Evolutionary conservation across 1,140 invertebrate genomes (phyloP), one percentile per base, ranked within the genome.

Genomic region (Drosophila virilis): DNA sequence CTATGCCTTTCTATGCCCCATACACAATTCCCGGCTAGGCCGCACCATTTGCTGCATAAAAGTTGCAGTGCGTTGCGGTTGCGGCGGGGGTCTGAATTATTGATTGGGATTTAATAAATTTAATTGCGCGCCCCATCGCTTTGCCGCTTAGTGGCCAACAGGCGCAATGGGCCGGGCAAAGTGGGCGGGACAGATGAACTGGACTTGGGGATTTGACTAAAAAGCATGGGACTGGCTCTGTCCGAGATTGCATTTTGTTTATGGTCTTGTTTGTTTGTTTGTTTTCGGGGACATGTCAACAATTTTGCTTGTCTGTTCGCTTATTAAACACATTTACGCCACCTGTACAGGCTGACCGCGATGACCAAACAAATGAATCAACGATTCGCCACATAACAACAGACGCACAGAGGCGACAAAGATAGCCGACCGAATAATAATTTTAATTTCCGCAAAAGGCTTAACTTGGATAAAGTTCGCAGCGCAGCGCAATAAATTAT

Each of bases 361-460:
- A 51, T 42, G 70, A 32, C 75, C 73, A 75, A 75, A 71, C 64
- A 71, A 75, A 80, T 80, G 70, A 79, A 78, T 82, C 58, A 82
- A 78, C 64, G 73, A 77, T 70, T 46, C 6, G 2, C 45, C 65
- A 33, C 45, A 50, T 1, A 78, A 54, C 60, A 43, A 42, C 48
- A 74, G 45, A 59, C 43, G 62, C 35, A 32, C 35, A 4, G 17
- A 60, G 51, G 40, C 17, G 57, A 13, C 50, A 15, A 45, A 54
- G 28, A 42, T 54, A 52, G 15, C n/a, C 9, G 51, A 13, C 22
- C 17, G 52, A 15, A 74, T 60, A 70, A 65, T 81, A 61, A 69
- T 81, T 83, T 83, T 65, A 83, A 83, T 83, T 76, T 83, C 80
- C 80, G 80, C 80, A 64, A 71, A 82, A 71, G 80, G 75, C 75